Evolutionary conservation across 1,140 invertebrate genomes (phyloP).

Genomic region (Drosophila ohnishii): DNA sequence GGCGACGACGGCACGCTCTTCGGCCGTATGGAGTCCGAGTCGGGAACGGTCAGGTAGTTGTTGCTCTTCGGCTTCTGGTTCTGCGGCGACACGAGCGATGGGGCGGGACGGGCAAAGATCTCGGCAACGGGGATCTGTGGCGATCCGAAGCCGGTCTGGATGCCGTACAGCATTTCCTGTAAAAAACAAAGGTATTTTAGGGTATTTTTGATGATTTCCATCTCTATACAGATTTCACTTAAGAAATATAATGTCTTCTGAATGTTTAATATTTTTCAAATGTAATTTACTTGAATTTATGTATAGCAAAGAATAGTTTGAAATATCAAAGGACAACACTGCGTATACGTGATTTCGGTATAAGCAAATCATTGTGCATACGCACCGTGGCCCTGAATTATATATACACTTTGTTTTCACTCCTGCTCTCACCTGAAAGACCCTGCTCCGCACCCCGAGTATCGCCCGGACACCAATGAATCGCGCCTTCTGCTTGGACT

Average conservation of each 20-base stretch:
- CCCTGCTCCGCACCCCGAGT: conserved; percentile 89
- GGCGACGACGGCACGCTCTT: conserved; percentile 97
- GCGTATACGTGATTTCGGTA: conserved; percentile 1
- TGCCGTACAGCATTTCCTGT: conserved; percentile 97
- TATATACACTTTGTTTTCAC: no score
- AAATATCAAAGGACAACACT: neutral
- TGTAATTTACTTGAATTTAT: no score
- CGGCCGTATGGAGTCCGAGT: conserved; percentile 87
- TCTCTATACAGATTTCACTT: no score
- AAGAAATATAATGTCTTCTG: no score
- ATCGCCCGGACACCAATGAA: conserved; percentile 96
- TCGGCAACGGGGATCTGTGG: conserved; percentile 96
- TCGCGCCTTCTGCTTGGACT: conserved; percentile 92
- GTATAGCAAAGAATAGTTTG: no score
- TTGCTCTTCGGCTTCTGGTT: conserved; percentile 92
- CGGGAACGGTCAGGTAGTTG: conserved; percentile 93
- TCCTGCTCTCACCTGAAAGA: conserved; percentile 72
- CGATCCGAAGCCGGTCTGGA: conserved; percentile 96
- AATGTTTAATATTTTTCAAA: no score
- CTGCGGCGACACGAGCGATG: conserved; percentile 91
- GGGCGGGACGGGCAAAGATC: conserved; percentile 91
- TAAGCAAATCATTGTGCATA: neutral
- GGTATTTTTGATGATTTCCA: neutral
- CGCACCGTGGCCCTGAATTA: neutral
- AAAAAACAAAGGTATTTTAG: neutral